Conservation (phyloP, 2,113 vertebrate species). For the Sebastes schlegelii region DNA sequence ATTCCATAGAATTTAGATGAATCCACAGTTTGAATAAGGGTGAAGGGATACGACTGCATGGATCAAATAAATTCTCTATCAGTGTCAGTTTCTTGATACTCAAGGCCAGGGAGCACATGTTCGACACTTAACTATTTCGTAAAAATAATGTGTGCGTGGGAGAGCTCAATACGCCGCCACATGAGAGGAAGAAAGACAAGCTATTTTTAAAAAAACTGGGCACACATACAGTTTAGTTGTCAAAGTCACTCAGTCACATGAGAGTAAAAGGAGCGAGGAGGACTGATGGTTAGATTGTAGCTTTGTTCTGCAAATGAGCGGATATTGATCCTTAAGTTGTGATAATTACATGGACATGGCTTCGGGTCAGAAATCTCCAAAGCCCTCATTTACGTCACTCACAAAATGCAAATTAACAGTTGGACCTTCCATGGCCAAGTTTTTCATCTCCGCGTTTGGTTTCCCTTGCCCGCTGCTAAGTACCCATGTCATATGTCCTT, state of each 20-base stretch:
- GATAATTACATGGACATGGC: constrained; percentile 71
- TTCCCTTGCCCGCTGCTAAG: constrained; percentile 55
- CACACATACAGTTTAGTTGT: constrained; percentile 62
- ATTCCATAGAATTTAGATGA: constrained; percentile 82
- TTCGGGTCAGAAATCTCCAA: constrained; percentile 55
- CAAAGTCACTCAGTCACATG: constrained; percentile 60
- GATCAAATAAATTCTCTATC: constrained; percentile 75
- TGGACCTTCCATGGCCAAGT: constrained; percentile 33
- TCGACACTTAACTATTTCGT: constrained; percentile 55
- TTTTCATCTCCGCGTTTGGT: constrained; percentile 34
- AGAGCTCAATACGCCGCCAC: constrained; percentile 49
- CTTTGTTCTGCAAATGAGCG: constrained; percentile 71
- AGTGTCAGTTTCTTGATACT: constrained; percentile 68
- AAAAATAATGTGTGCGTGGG: constrained; percentile 63
- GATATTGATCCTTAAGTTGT: constrained; percentile 68
- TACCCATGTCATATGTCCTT: constrained; percentile 62
- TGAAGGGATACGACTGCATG: constrained; percentile 67
- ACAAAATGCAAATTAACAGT: constrained; percentile 63
- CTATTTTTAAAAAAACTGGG: constrained; percentile 57
- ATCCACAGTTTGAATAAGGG: constrained; percentile 81
- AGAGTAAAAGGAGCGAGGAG: constrained; percentile 29
- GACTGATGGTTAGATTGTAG: constrained; percentile 61
- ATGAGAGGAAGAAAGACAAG: constrained; percentile 42
- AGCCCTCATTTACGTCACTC: constrained; percentile 67
- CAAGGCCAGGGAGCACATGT: constrained; percentile 67